Evolutionary conservation across 2,888 invertebrate species (phyloP).

Genomic region (Brachyopa scutellaris): DNA sequence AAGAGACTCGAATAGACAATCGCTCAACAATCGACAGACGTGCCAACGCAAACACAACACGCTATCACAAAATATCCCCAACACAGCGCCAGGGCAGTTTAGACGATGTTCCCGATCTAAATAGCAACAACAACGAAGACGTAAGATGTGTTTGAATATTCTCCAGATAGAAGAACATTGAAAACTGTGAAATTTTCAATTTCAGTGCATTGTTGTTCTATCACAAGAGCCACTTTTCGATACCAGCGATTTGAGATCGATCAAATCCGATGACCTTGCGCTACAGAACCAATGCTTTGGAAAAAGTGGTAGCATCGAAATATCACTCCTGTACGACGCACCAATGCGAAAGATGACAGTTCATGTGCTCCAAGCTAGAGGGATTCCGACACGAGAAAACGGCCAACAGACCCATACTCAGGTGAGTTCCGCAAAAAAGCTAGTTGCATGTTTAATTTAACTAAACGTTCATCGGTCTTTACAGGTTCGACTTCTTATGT

Average conservation of each 20-base stretch:
- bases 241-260: constrained; percentile 81
- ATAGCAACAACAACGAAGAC: constrained; percentile 87
- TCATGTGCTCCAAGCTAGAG: constrained; percentile 93
- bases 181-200: neutral
- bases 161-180: neutral
- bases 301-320: constrained; percentile 91
- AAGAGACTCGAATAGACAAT: constrained; percentile 87
- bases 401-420: constrained; percentile 87
- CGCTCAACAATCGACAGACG: constrained; percentile 74
- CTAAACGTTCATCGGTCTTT: too few relatives aligned
- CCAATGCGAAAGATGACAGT: constrained; percentile 96
- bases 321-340: constrained; percentile 94
- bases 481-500: constrained; percentile 92
- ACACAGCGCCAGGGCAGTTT: constrained; percentile 78
- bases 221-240: constrained; percentile 82
- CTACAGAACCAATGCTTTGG: constrained; percentile 82
- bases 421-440: constrained; percentile 79
- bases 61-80: constrained; percentile 77
- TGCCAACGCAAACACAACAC: constrained; percentile 75
- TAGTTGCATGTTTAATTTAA: neutral
- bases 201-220: constrained; percentile 83
- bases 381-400: constrained; percentile 88
- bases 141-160: constrained; percentile 82
- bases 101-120: constrained; percentile 83
- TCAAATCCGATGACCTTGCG: constrained; percentile 80